Conservation (phyloP, 2,888 invertebrate genomes). For the Pachydiplax longipennis region DNA sequence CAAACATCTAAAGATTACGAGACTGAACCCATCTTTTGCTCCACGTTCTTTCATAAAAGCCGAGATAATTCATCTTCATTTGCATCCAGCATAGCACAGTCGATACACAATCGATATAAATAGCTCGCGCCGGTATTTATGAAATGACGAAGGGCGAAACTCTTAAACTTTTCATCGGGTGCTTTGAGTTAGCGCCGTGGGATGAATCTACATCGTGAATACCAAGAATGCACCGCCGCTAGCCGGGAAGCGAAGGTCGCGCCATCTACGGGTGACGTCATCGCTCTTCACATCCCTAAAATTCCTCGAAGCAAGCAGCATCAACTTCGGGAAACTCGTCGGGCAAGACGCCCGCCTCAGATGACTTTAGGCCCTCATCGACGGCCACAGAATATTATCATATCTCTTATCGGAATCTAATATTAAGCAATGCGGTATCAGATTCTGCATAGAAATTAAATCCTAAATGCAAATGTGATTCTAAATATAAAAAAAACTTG, state of each 20-base stretch:
- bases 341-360: not conserved
- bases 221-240: not conserved
- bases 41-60: too few relatives aligned
- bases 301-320: not conserved
- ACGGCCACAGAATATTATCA: too few relatives aligned
- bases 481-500: too few relatives aligned
- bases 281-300: not conserved
- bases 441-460: too few relatives aligned
- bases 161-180: not conserved
- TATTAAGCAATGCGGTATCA: too few relatives aligned
- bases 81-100: not conserved
- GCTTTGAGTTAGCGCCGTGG: not conserved
- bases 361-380: not conserved
- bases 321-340: not conserved
- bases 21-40: too few relatives aligned
- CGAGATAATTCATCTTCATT: too few relatives aligned
- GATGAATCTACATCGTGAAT: not conserved
- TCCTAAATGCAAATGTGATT: too few relatives aligned
- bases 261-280: not conserved
- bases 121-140: not conserved
- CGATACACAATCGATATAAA: not conserved
- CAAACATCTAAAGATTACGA: too few relatives aligned
- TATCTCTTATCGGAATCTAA: too few relatives aligned
- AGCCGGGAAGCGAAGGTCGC: not conserved
- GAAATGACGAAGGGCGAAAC: not conserved